Percentiles rank a stretch among this genome's conserved stretches.
phyloP scores from a whole-genome alignment of 1,140 invertebrate species.

The Caenorhabditis briggsae region DNA sequence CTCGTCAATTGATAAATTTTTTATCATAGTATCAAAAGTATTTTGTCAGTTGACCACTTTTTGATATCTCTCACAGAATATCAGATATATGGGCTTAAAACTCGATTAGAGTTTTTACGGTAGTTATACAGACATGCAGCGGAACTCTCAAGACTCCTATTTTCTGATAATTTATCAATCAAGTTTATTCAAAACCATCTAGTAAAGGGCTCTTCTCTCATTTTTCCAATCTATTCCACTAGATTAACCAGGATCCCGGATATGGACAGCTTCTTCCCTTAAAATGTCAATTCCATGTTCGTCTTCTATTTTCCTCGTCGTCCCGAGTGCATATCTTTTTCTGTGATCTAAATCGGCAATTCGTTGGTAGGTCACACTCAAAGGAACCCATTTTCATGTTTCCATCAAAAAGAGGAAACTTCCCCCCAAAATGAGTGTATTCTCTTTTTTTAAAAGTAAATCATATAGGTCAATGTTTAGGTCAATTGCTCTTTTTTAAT shows the following conservation, averaged over 20 bases:
- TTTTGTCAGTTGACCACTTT: too few relatives aligned
- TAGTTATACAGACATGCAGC: too few relatives aligned
- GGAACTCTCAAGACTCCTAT: too few relatives aligned
- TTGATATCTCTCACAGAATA: too few relatives aligned
- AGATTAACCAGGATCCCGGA: conserved; percentile 20
- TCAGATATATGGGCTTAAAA: too few relatives aligned
- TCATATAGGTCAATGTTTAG: background rate
- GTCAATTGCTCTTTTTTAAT: background rate
- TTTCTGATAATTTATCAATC: too few relatives aligned
- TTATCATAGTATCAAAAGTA: too few relatives aligned
- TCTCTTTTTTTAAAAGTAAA: background rate
- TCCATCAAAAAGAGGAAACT: background rate
- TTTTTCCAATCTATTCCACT: background rate
- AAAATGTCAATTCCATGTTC: background rate
- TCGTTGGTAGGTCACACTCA: conserved; percentile 21
- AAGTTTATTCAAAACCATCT: too few relatives aligned
- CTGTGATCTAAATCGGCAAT: conserved; percentile 33
- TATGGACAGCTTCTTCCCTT: background rate
- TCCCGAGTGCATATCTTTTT: conserved; percentile 40
- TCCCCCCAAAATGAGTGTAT: background rate
- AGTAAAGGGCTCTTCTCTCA: too few relatives aligned
- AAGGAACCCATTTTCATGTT: conserved; percentile 18
- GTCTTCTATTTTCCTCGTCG: background rate
- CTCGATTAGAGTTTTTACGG: too few relatives aligned
- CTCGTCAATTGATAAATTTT: too few relatives aligned